Base-by-base conservation (phyloP, 1,140 invertebrate species). In the Psilanteris sp. region DNA sequence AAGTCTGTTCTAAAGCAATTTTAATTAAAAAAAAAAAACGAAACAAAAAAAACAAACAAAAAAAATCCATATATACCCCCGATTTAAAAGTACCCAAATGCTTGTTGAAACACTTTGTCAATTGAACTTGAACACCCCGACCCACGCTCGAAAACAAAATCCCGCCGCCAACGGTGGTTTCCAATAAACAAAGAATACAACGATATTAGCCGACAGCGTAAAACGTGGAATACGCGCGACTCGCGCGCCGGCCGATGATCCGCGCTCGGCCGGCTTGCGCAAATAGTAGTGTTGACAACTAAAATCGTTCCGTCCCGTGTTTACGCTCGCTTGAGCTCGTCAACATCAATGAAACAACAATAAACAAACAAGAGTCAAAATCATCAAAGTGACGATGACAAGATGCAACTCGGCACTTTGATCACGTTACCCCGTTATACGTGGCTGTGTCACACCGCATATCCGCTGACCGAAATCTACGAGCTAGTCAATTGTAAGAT, bases 311-410 rank as follows among this genome's bases (percentile, higher is more conserved):
- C 29, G 11, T 7, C 4, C 27, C 18, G 26, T 55, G 29, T 44
- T 62, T 61, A 27, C 39, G 43, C 27, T 37, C 43, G 26, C 36
- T 50, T 50, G 24, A 55, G 4, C 11, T 9, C 48, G 18, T 46
- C 44, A 29, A 13, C 46, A 37, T 24, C 50, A 44, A 50, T 50
- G 67, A 72, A 68, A 72, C 75, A 77, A 77, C 73, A 67, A 77
- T 77, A 72, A 72, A 77, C 75, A 72, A 77, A 77, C 75, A 72
- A 72, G 20, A 72, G 68, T 64, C 26, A 29, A 64, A 67, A 72
- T 77, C 31, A 61, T 72, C 67, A 68, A 54, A 68, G 62, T 68
- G 55, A 77, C 68, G 55, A 72, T 68, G 55, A 68, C 29, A 34
- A 57, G 41, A 54, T 59, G 48, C 37, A 54, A 67, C 15, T 68